Percentiles rank a stretch among this genome's conserved stretches.
Evolutionary conservation across 2,888 invertebrate species (phyloP).

Genomic region (Aromia moschata): DNA sequence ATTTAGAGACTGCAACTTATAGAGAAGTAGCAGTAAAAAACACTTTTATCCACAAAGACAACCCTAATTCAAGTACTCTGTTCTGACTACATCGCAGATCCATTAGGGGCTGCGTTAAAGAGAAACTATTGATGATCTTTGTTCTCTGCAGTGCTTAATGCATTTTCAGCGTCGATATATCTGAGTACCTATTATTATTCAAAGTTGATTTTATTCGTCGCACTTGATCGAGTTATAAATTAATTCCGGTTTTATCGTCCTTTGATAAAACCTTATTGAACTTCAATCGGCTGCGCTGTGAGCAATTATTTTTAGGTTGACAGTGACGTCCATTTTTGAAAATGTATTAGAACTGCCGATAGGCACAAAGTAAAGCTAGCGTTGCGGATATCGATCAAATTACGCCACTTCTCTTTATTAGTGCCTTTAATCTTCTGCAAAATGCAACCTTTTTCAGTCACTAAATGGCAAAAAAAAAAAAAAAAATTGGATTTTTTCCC

Average conservation of each 20-base stretch:
- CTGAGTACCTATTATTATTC: background rate
- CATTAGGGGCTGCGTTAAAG: background rate
- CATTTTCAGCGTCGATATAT: slow-evolving; percentile 4
- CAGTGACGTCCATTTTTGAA: background rate
- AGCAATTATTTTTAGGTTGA: background rate
- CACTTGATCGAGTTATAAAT: slow-evolving; percentile 19
- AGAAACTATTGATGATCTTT: background rate
- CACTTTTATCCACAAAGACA: no score
- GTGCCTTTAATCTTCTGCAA: no score
- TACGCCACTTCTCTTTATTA: no score
- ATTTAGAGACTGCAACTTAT: slow-evolving; percentile 1
- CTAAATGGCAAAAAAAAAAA: no score
- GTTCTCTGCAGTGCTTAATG: background rate
- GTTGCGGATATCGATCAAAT: no score
- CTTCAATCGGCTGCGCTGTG: background rate
- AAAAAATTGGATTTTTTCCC: no score
- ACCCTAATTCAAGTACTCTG: slow-evolving; percentile 8
- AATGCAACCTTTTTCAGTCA: no score
- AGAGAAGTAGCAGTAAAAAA: no score
- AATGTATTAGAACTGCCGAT: no score
- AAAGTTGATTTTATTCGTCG: slow-evolving; percentile 15
- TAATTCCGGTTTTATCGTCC: slow-evolving; percentile 12
- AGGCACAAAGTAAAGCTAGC: no score
- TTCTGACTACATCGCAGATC: background rate
- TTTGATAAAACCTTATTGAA: slow-evolving; percentile 10